phyloP scores from a whole-genome alignment of 2,113 vertebrate genomes.

The Alaudala cheleensis region DNA sequence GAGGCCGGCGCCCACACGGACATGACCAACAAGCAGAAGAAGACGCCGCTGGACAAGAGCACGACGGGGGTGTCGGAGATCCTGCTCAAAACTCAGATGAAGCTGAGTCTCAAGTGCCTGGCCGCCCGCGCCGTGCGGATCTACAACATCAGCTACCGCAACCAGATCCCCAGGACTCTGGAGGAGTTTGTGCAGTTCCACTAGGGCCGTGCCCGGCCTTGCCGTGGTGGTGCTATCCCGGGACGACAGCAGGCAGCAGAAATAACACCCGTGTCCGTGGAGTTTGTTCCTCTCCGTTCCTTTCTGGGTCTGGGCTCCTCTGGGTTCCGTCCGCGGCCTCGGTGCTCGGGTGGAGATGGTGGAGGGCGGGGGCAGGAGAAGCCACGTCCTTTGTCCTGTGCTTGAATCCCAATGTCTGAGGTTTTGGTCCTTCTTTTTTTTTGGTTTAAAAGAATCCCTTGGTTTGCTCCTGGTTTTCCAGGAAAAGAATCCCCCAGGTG shows the following conservation, averaged over 20 bases:
- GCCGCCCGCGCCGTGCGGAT: constrained; percentile 92
- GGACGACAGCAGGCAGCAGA: constrained; percentile 59
- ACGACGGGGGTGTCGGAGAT: constrained; percentile 97
- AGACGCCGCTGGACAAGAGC: constrained; percentile 95
- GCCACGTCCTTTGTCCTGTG: constrained; percentile 7
- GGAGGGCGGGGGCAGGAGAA: not conserved
- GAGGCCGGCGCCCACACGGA: constrained; percentile 97
- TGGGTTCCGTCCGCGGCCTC: constrained; percentile 7
- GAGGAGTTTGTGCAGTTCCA: constrained; percentile 98
- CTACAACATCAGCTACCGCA: constrained; percentile 91
- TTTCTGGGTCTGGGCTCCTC: constrained; percentile 6
- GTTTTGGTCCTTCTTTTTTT: not conserved
- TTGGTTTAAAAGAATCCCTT: not conserved
- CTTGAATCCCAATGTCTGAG: not conserved
- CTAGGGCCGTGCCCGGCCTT: constrained; percentile 64
- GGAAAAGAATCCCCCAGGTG: not conserved
- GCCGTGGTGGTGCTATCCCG: constrained; percentile 69
- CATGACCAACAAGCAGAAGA: constrained; percentile 97
- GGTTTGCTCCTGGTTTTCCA: not conserved
- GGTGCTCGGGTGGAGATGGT: not conserved
- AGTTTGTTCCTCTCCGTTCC: not conserved
- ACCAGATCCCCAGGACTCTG: constrained; percentile 95
- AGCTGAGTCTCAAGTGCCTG: constrained; percentile 99
- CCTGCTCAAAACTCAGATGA: constrained; percentile 98
- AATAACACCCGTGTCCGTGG: constrained; percentile 10